Evolutionary conservation across 2,888 invertebrate species (phyloP), one percentile per base, ranked within the genome.

Genomic region (Conistra vaccinii): DNA sequence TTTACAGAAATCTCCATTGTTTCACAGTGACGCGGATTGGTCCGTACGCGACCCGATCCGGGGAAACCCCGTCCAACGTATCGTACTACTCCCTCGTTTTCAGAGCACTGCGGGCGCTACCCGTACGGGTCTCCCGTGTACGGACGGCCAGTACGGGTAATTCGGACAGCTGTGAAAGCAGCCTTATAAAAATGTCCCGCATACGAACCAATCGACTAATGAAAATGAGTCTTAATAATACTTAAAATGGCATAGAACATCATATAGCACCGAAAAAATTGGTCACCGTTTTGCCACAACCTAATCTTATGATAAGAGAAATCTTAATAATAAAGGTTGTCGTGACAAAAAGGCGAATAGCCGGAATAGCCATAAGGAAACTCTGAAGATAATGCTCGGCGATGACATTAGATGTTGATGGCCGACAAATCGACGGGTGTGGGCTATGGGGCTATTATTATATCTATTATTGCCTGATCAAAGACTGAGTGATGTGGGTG

Each of bases 381-480:
- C 78, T 58, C 74, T 71, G 51, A 74, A 65, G 67, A 72, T 70
- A 78, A 73, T 58, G 45, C n/a, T 26, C 20, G 14, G 65, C 65
- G 42, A 39, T 62, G 55, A 75, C 68, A 71, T 68, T 71, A 55
- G 51, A 29, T 68, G 58, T 63, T 67, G 70, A 75, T 69, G 23
- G 72, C 42, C 58, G 68, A 75, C 73, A 82, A 78, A 85, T 75
- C 51, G 75, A 4, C 57, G 82, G 73, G 79, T 58, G 70, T 70
- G 55, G 48, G 12, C 14, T 17, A 68, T 63, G 65, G 58, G 51
- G 60, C 75, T 62, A 63, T 78, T 45, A 65, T 48, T 55, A 60
- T 23, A 26, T 17, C 68, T 66, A 12, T 78, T 73, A 68, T 75
- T 62, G 63, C 26, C 58, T 57, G 60, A 45, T 57, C 62, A 48